These are phyloP conservation scores for Macrosiphum euphorbiae DNA, from an alignment of 2,888 invertebrate species.

Conservation along the genomic window DNA sequence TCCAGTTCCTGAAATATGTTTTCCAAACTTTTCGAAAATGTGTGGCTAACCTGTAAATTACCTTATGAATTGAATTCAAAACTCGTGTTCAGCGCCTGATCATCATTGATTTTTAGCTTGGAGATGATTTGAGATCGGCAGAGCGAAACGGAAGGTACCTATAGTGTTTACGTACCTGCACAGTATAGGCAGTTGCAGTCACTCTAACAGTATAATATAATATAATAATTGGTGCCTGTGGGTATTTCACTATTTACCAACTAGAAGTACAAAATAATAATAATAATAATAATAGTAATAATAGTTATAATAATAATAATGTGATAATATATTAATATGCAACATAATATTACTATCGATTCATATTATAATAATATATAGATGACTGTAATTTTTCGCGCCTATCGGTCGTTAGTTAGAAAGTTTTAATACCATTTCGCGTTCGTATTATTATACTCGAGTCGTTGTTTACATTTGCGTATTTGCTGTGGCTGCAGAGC, in stretches of 20 bases:
- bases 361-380: not conserved
- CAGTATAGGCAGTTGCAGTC: not conserved
- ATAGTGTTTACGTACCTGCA: not conserved
- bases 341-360: not conserved
- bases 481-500: not conserved
- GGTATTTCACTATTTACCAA: not conserved
- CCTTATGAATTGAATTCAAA: not conserved
- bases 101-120: not conserved
- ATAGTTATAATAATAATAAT: not conserved
- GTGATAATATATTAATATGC: not conserved
- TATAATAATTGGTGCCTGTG: not conserved
- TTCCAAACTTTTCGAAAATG: not conserved
- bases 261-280: not conserved
- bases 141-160: not conserved
- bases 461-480: not conserved
- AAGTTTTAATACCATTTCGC: not conserved
- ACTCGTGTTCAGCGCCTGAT: not conserved
- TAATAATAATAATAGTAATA: not conserved
- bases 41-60: not conserved
- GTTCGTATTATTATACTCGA: not conserved
- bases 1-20: not conserved
- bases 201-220: not conserved
- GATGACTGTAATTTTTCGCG: slow-evolving; percentile 3
- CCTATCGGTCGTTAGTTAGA: not conserved
- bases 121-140: not conserved